phyloP scores from a whole-genome alignment of 2,113 vertebrate species.

The Leucosticte australis region DNA sequence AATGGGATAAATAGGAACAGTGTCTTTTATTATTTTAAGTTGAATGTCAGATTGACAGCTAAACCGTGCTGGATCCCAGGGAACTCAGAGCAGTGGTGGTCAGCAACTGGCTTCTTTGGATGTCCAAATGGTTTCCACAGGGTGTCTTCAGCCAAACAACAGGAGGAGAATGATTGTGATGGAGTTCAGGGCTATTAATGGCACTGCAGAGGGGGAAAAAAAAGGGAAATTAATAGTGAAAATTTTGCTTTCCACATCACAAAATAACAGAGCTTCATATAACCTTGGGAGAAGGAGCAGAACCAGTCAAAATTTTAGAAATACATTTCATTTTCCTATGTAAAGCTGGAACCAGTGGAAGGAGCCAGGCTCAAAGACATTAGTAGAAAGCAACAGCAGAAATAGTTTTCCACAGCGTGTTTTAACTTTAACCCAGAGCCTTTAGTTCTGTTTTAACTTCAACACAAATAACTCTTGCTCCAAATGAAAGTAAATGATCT shows the following conservation, averaged over 20 bases:
- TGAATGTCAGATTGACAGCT: conserved; percentile 27
- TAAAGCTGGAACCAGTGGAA: background rate
- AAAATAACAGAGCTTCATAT: background rate
- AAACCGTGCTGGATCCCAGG: conserved; percentile 22
- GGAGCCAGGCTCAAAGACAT: background rate
- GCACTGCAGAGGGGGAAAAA: conserved; percentile 74
- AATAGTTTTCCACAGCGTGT: background rate
- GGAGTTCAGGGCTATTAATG: conserved; percentile 90
- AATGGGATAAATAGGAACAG: conserved; percentile 65
- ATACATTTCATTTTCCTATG: accelerated
- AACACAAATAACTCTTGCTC: background rate
- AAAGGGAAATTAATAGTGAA: background rate
- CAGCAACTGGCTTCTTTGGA: conserved; percentile 35
- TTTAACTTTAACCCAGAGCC: background rate
- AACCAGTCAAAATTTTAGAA: background rate
- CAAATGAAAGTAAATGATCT: background rate
- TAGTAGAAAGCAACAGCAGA: background rate
- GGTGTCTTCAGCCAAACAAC: conserved; percentile 84
- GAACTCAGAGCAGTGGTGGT: background rate
- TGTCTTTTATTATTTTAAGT: conserved; percentile 69
- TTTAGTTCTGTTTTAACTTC: background rate
- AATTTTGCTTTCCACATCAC: background rate
- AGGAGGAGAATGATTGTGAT: conserved; percentile 87
- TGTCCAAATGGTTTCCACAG: background rate
- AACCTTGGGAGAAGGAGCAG: background rate